phyloP scores from a whole-genome alignment of 2,888 invertebrate genomes.

The Pammene fasciana region DNA sequence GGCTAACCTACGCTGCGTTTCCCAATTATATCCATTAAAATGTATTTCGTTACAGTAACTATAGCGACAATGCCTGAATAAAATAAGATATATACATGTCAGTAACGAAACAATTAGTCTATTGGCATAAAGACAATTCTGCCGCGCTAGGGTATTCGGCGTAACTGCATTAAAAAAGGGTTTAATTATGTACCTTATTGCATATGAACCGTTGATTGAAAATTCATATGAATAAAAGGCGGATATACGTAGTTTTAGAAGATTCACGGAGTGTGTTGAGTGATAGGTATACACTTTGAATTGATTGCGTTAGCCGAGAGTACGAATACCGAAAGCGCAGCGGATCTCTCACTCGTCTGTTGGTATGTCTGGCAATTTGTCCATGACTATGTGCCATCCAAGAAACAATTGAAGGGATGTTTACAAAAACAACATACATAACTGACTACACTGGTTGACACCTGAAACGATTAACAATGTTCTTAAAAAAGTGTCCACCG shows the following conservation, averaged over 20 bases:
- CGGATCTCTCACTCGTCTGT: constrained; percentile 8
- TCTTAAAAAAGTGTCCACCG: too few relatives aligned
- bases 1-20: too few relatives aligned
- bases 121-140: constrained; percentile 7
- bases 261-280: constrained; percentile 14
- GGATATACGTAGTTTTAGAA: background rate
- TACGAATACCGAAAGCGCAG: background rate
- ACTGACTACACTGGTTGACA: too few relatives aligned
- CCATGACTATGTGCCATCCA: background rate
- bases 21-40: too few relatives aligned
- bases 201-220: background rate
- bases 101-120: constrained; percentile 13
- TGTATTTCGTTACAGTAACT: too few relatives aligned
- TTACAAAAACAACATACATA: too few relatives aligned
- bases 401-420: too few relatives aligned
- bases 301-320: background rate
- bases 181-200: background rate
- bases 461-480: too few relatives aligned
- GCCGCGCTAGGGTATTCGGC: background rate
- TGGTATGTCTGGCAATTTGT: constrained; percentile 17
- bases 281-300: constrained; percentile 12
- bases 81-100: background rate
- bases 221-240: background rate
- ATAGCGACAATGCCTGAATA: background rate
- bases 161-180: background rate